These are phyloP conservation scores for Acanthurus leucopareius DNA, from an alignment of 2,797 vertebrate species.

Conservation along the genomic window DNA sequence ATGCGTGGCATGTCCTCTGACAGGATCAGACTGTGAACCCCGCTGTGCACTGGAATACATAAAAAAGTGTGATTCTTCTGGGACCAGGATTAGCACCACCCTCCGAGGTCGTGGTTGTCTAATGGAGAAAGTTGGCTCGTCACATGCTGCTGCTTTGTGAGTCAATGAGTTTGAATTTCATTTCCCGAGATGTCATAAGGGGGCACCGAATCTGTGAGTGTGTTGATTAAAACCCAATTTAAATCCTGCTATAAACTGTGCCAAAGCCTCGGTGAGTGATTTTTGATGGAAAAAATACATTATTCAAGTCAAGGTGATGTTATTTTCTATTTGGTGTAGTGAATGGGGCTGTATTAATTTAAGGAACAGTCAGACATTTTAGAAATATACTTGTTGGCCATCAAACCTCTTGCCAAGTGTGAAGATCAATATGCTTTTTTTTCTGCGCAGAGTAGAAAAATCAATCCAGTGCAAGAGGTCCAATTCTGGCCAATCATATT, in stretches of 20 bases:
- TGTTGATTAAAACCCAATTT: conserved; percentile 76
- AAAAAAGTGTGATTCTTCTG: conserved; percentile 26
- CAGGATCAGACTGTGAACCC: conserved; percentile 13
- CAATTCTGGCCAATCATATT: not conserved
- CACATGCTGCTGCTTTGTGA: conserved; percentile 64
- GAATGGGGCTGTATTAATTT: conserved; percentile 7
- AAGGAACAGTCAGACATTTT: conserved; percentile 3
- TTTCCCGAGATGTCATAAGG: conserved; percentile 67
- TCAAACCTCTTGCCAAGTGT: conserved; percentile 6
- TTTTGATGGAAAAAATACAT: conserved; percentile 65
- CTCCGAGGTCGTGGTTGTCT: conserved; percentile 42
- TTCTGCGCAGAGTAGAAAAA: not conserved
- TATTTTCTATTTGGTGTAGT: conserved; percentile 28
- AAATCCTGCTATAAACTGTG: conserved; percentile 56
- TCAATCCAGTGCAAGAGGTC: not conserved
- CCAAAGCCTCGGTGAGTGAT: conserved; percentile 46
- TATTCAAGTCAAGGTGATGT: conserved; percentile 56
- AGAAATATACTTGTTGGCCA: conserved; percentile 10
- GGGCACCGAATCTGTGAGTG: conserved; percentile 61
- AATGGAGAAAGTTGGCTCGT: conserved; percentile 48
- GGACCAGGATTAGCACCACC: conserved; percentile 51
- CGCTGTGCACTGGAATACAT: conserved; percentile 13
- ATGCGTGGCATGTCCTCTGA: conserved; percentile 14
- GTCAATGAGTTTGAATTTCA: conserved; percentile 74
- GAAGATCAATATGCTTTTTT: conserved; percentile 17